These are phyloP conservation scores for Salvator merianae DNA, from an alignment of 2,113 vertebrate genomes.

Conservation along the genomic window DNA sequence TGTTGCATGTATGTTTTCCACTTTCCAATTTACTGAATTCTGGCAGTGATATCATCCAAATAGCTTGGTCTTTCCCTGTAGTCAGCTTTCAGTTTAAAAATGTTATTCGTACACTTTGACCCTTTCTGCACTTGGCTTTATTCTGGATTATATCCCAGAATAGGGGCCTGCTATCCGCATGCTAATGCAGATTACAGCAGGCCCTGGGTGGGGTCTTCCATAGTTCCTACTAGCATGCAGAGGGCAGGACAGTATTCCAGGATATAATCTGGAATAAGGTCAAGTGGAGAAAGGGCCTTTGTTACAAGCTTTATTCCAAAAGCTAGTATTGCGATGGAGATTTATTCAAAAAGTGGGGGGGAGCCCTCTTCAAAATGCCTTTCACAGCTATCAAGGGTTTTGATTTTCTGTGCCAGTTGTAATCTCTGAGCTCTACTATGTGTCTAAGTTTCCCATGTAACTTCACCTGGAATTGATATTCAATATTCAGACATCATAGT, in stretches of 20 bases:
- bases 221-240: no score
- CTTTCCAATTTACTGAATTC: slow-evolving; percentile 40
- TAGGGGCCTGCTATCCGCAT: no score
- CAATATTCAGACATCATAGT: background rate
- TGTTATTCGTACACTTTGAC: no score
- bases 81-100: background rate
- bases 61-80: background rate
- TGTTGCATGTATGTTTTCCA: slow-evolving; percentile 44
- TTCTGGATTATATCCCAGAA: no score
- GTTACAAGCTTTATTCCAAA: slow-evolving; percentile 4
- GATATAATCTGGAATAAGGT: no score
- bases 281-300: no score
- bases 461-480: background rate
- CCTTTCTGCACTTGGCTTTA: no score
- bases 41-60: slow-evolving; percentile 38
- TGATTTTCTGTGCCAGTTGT: background rate
- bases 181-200: no score
- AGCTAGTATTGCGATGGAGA: slow-evolving; percentile 18
- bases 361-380: slow-evolving; percentile 27
- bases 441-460: background rate
- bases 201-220: no score
- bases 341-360: background rate
- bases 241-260: no score
- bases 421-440: background rate
- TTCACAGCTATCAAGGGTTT: background rate